Base-by-base conservation (phyloP, 2,797 vertebrate genomes). In the Myotis pilosus region DNA sequence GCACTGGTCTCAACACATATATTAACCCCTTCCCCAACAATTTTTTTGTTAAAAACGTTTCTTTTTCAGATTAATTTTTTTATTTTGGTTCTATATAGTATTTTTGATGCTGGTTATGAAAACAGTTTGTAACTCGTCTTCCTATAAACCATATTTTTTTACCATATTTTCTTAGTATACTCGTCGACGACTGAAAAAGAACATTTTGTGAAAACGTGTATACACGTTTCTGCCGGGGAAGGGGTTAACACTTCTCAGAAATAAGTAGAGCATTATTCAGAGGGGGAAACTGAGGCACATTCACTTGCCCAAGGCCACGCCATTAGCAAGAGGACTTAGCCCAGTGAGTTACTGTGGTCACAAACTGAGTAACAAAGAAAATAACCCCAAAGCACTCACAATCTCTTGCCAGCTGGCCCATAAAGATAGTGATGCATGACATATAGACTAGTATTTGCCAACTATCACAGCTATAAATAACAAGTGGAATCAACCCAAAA, bases 401-500 rank as follows among this genome's bases (percentile, higher is more conserved):
- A 41, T 20, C 15, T 92, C 81, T 92, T 75, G 55, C 72, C 57
- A 93, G 89, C 5, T 87, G 76, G 41, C 44, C 44, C 41, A 51
- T 30, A 71, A 85, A 25, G 33, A 75, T 0, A 85, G 55, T 64
- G 68, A 87, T 36, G 38, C 60, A 49, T 23, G 87, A 66, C 30
- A 49, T 36, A 60, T 6, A 72, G 51, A 62, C 28, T 85, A 30
- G 13, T 82, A 62, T 71, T 68, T 75, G 74, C 44, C 80, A 92
- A 68, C 60, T 19, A 66, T 25, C 36, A 76, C 19, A 84, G 79
- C 25, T 81, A 72, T 30, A 92, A 60, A 86, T 81, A 92, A 78
- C 57, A n/a, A 89, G 68, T 51, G 8, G 12, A 89, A 89, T 78
- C 62, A 93, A 87, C 53, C 60, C 95, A 79, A 88, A 95, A 94